Base-by-base conservation (phyloP, 2,888 invertebrate genomes). In the Malacosoma neustria region DNA sequence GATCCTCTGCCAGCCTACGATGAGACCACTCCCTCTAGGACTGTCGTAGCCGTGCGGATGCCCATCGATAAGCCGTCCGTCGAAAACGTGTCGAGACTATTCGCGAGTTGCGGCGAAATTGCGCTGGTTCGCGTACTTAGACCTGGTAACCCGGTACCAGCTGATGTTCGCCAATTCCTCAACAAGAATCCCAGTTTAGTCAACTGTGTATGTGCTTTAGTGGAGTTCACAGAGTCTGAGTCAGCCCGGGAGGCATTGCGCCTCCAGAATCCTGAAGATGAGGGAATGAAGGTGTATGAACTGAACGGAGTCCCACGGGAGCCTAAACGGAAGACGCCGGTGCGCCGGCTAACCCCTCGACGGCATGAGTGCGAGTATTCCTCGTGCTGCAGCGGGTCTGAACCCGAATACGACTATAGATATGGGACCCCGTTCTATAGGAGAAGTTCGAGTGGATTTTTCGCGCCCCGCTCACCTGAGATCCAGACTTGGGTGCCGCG, bases 1-100 rank as follows among this genome's bases (percentile, higher is more conserved):
- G 94, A 95, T 12, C 91, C 97, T 0, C 74, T 98, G 49, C 97
- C 97, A 2, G 90, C 92, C 37, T 94, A 94, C 72, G 97, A 97
- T 59, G 97, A 97, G 76, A 96, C 97, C 0, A 94, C 96, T 34
- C 95, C 96, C 0, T 96, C 96, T 0, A 89, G 97, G 52, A 97
- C 97, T 0, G 92, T 98, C 12, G 93, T 98, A 29, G 96, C 94
- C 1, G 92, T 94, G 13, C 90, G 92, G 66, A 89, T 97, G 80
- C 95, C 96, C 0, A 87, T 93, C 39, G 95, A 96, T 30, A 93
- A 91, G 52, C 91, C 96, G 0, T 91, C 93, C 5, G 95, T 97
- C 32, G 97, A 97, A 72, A 92, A 91, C 53, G 95, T 97, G n/a
- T 96, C 96, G 0, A 94, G 96, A 63, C 76, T 97, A 45, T 97